phyloP scores from a whole-genome alignment of 2,113 vertebrate genomes.

The Vulpes ferrilata region DNA sequence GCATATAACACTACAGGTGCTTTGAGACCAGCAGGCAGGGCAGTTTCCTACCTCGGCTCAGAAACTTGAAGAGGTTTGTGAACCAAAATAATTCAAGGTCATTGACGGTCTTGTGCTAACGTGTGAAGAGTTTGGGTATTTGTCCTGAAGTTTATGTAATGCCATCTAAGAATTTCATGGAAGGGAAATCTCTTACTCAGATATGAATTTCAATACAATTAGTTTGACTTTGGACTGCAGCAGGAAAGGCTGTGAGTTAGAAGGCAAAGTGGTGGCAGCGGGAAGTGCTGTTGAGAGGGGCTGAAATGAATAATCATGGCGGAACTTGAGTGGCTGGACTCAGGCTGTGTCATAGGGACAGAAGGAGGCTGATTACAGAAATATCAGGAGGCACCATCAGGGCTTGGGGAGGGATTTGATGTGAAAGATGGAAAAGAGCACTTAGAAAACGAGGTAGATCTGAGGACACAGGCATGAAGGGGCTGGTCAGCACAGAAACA shows the following conservation, averaged over 20 bases:
- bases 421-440: neutral
- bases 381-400: neutral
- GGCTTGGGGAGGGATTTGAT: no score
- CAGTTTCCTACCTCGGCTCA: neutral
- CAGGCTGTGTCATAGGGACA: no score
- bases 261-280: neutral
- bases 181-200: neutral
- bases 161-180: neutral
- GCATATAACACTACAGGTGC: fast-evolving
- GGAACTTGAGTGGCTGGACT: neutral
- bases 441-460: neutral
- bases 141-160: neutral
- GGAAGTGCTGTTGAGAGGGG: neutral
- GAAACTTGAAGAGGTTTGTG: neutral
- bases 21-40: neutral
- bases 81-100: neutral
- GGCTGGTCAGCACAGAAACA: neutral
- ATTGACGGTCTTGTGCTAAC: neutral
- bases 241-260: neutral
- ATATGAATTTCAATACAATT: neutral
- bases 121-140: neutral
- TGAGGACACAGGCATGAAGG: neutral
- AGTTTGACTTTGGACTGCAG: neutral
- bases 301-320: neutral
- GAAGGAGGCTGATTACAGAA: neutral